Conservation (phyloP, 2,888 invertebrate genomes). For the Nasonia oneida region DNA sequence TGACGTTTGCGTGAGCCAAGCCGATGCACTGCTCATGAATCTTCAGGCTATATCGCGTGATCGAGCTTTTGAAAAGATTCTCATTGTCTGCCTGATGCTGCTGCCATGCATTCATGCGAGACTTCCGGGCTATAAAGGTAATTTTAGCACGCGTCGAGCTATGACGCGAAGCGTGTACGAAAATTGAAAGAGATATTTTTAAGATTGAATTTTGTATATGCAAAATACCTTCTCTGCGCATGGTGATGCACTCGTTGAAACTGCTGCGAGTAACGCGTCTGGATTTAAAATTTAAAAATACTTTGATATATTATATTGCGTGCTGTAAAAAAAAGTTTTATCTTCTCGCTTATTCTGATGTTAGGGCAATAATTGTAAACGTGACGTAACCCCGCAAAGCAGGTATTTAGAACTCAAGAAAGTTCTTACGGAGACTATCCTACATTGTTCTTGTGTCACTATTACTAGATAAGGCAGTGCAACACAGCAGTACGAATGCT, state of each 20-base stretch:
- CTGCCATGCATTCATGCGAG: not conserved
- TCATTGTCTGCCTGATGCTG: constrained; percentile 35
- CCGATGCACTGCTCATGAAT: constrained; percentile 12
- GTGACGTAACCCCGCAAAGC: not conserved
- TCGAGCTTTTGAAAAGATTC: constrained; percentile 44
- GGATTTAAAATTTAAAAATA: not conserved
- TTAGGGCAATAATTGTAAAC: not conserved
- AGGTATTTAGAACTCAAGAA: not conserved
- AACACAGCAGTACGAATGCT: not conserved
- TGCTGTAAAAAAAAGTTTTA: not conserved
- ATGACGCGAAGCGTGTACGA: not conserved
- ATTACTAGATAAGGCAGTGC: not conserved
- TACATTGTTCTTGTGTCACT: not conserved
- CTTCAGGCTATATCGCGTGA: constrained; percentile 27
- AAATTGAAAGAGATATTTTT: constrained; percentile 25
- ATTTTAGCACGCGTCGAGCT: not conserved
- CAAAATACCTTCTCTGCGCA: not conserved
- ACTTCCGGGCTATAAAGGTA: not conserved
- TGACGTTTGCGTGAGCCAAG: constrained; percentile 37
- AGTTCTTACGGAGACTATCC: not conserved
- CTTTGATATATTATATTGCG: not conserved
- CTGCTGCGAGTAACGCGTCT: not conserved
- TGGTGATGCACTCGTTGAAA: not conserved
- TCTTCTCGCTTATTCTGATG: not conserved
- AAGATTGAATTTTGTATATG: not conserved